Evolutionary conservation across 2,797 vertebrate genomes (phyloP).

Genomic region (Paedocypris micromegethes): DNA sequence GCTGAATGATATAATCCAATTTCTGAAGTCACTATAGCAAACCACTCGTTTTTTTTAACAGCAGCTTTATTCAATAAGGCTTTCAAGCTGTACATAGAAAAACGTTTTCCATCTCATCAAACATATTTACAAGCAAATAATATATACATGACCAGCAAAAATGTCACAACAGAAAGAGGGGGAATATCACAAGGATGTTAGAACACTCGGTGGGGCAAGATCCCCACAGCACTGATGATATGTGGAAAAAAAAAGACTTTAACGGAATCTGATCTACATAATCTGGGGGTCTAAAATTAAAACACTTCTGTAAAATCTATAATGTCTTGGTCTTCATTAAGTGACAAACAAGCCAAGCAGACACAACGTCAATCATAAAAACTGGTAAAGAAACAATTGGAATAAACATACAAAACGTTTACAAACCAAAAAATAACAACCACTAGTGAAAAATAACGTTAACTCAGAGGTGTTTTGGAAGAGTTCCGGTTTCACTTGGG

Average conservation of each 20-base stretch:
- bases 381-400: no score
- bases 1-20: no score
- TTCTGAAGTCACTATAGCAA: no score
- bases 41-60: constrained; percentile 14
- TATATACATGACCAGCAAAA: neutral
- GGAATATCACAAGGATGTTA: no score
- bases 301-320: no score
- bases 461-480: neutral
- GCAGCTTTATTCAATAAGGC: constrained; percentile 50
- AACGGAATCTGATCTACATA: no score
- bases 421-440: constrained; percentile 35
- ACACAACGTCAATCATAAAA: no score
- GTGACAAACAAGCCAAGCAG: no score
- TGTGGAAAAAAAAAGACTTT: no score
- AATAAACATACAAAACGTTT: constrained; percentile 44
- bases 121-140: constrained; percentile 29
- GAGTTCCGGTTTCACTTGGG: constrained; percentile 18
- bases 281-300: no score
- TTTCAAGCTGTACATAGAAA: constrained; percentile 21
- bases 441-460: constrained; percentile 12
- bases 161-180: neutral
- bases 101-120: neutral
- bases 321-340: no score
- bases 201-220: neutral
- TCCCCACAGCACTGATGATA: neutral